These are phyloP conservation scores for Cryptoprocta ferox DNA, from an alignment of 2,797 vertebrate genomes.

Conservation along the genomic window DNA sequence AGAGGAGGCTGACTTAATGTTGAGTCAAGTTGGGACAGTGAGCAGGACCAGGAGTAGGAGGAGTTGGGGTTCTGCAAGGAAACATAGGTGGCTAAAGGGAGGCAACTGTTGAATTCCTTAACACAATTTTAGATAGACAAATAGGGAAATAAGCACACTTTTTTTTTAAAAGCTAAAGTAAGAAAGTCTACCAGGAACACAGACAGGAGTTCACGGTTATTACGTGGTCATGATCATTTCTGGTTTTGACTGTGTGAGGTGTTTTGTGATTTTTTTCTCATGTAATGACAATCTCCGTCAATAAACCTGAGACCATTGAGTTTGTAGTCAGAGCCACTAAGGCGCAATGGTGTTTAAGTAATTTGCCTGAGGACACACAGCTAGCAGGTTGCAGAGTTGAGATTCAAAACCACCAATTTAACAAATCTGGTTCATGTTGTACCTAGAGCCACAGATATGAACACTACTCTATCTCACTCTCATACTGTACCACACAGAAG, in stretches of 20 bases:
- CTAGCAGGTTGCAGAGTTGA: neutral
- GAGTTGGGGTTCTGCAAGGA: neutral
- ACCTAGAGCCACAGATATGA: neutral
- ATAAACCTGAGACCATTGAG: neutral
- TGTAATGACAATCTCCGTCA: neutral
- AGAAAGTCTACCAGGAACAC: neutral
- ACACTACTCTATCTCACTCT: accelerated
- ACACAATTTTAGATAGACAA: neutral
- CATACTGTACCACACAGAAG: accelerated
- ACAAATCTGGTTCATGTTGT: neutral
- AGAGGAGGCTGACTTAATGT: neutral
- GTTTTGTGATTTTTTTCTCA: neutral
- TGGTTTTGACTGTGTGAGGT: neutral
- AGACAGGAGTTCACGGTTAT: neutral
- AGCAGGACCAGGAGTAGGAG: neutral
- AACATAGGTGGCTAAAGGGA: neutral
- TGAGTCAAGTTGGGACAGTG: neutral
- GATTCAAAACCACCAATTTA: neutral
- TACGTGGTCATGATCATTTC: neutral
- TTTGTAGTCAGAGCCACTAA: neutral
- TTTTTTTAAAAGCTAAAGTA: neutral
- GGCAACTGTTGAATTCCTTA: neutral
- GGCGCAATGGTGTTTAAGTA: neutral
- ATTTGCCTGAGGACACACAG: neutral
- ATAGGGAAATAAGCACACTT: neutral